Evolutionary conservation across 2,797 vertebrate genomes (phyloP), one percentile per base, ranked within the genome.

Genomic region (Paguma larvata): DNA sequence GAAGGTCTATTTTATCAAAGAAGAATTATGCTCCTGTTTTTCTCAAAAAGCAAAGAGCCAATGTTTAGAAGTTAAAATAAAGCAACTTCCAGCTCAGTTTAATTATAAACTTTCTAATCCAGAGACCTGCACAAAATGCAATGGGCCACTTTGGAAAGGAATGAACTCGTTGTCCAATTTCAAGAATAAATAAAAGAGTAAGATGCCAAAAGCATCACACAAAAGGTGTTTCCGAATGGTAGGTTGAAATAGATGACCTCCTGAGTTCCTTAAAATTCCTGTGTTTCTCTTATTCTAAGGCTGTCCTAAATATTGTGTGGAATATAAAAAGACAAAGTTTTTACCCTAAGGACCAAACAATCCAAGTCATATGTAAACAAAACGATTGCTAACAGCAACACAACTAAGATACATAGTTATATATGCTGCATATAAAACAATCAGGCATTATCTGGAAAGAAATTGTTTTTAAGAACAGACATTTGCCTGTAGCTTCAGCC

Each of bases 401-500:
- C 16, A 87, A 67, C 23, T 78, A 68, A 93, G 21, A 75, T 34
- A 67, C 7, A 1, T 46, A 91, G 25, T 30, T 73, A 72, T 62
- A 12, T n/a, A 53, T 62, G 21, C 16, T 46, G 30, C 46, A 51
- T 51, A 72, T 7, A 77, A 59, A 79, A 75, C 6, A 87, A 73
- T 51, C 25, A 73, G 19, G 0, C 18, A 30, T 78, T 78, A 86
- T 80, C 51, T 73, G 19, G 6, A 94, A 83, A 95, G 34, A 77
- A 91, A 89, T 44, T n/a, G 44, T 62, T 82, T 97, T 89, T 53
- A 67, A 73, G 14, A 87, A 82, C 16, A 89, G 30, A 94, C 38
- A 65, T 89, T 63, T 89, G 6, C 56, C 46, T 67, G 2, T 44
- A 79, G 32, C 38, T 82, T 10, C 32, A 72, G n/a, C 77, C 77